Base-by-base conservation (phyloP, 2,888 invertebrate species). In the Lasioglossum calceatum region DNA sequence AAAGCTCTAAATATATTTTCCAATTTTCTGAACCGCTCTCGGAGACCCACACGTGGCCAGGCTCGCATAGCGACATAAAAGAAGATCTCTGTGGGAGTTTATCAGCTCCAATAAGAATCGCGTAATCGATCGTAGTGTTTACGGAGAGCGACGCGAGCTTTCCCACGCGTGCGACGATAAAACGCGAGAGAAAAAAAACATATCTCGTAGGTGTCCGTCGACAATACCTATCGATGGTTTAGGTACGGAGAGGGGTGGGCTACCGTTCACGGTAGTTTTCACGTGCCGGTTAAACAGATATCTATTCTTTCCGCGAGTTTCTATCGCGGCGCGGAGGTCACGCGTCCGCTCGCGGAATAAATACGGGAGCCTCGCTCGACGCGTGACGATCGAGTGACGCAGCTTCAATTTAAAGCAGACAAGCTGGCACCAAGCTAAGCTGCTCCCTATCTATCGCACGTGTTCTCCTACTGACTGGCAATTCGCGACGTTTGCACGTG, bases 391-490 rank as follows among this genome's bases (percentile, higher is more conserved):
- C 27, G 72, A 73, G 72, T 82, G 86, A 87, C 79, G 78, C 77
- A 74, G 70, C 79, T 82, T 79, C 82, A 86, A 87, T 87, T 86
- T 71, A 70, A 82, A 87, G 79, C 82, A 87, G 87, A 87, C 87
- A 81, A 87, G 2, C 82, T 86, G 87, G 86, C 86, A 85, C 85
- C 86, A 70, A 67, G 47, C 77, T 70, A 27, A 44, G 64, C 42
- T 44, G 42, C 75, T 75, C 8, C 42, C 70, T 73, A 54, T 84
- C 79, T 71, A 16, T 12, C 67, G 85, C 85, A 85, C 85, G 85
- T 79, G 85, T 47, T 36, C 10, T 70, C 70, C 70, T 19, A 12
- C 70, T 23, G 39, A 39, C 39, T 70, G 70, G 23, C 70, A 39
- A 70, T 39, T 23, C 70, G 23, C 70, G 4, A 23, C 7, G 12